A percentile compares a stretch with the other conserved stretches of the same genome.
Conservation (phyloP, 2,888 invertebrate genomes). For the Lasioglossum oenotherae region DNA sequence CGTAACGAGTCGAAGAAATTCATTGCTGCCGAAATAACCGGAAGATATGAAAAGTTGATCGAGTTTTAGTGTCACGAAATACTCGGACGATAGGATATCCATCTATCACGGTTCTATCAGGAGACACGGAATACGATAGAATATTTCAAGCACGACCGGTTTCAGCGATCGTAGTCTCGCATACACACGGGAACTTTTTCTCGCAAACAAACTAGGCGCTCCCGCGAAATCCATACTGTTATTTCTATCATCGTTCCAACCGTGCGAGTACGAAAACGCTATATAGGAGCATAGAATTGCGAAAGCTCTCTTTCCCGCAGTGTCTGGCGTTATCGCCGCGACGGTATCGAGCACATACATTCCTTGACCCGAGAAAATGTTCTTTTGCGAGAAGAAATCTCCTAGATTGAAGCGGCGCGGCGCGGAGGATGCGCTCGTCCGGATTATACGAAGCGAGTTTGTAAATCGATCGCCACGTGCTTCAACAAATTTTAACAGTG, state of each 20-base stretch:
- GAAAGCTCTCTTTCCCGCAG: neutral
- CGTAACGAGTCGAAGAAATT: too few relatives aligned
- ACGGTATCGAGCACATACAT: slow-evolving; percentile 17
- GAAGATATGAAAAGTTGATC: too few relatives aligned
- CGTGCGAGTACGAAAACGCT: neutral
- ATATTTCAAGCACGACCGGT: neutral
- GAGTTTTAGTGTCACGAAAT: neutral
- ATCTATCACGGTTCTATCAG: neutral
- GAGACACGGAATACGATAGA: neutral
- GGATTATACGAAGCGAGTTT: slow-evolving; percentile 39
- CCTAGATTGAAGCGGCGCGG: slow-evolving; percentile 1
- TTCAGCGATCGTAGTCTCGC: neutral
- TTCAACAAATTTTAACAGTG: neutral
- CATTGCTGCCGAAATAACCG: too few relatives aligned
- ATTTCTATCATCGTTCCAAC: slow-evolving; percentile 16
- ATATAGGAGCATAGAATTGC: neutral
- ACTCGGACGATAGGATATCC: neutral
- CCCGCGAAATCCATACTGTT: slow-evolving; percentile 9
- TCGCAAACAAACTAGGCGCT: neutral
- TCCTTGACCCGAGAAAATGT: slow-evolving; percentile 3
- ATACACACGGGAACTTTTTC: neutral
- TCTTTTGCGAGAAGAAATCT: slow-evolving; percentile 48
- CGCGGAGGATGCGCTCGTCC: slow-evolving; percentile 20
- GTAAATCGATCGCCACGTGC: neutral
- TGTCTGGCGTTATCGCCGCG: neutral